Conservation (phyloP, 2,797 vertebrate species). For the Pipistrellus pygmaeus region DNA sequence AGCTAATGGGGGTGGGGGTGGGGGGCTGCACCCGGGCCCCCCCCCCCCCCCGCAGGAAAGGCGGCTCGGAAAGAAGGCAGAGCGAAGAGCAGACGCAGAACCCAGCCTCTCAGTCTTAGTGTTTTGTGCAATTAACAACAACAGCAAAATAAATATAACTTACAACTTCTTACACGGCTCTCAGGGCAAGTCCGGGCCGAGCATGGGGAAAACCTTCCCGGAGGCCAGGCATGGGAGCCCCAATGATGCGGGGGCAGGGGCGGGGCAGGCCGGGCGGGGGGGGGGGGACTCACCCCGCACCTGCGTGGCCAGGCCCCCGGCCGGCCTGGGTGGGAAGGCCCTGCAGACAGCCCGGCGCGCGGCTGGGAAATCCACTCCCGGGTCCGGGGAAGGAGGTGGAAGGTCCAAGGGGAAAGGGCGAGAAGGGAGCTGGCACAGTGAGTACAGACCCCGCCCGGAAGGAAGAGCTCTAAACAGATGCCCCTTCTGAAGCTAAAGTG, state of each 20-base stretch:
- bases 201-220: slow-evolving; percentile 68
- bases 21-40: slow-evolving; percentile 28
- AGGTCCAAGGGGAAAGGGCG: not conserved
- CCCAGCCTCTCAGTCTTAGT: slow-evolving; percentile 86
- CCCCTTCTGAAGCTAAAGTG: not conserved
- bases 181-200: slow-evolving; percentile 80
- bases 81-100: slow-evolving; percentile 57
- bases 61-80: slow-evolving; percentile 77
- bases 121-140: slow-evolving; percentile 89
- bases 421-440: not conserved
- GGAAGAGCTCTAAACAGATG: not conserved
- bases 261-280: too few relatives aligned
- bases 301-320: not conserved
- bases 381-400: not conserved
- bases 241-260: not conserved
- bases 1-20: not conserved
- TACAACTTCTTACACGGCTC: slow-evolving; percentile 84
- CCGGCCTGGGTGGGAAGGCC: too few relatives aligned
- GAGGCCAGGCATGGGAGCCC: too few relatives aligned
- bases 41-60: slow-evolving; percentile 70
- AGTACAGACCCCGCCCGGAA: not conserved
- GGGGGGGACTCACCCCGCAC: not conserved
- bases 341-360: not conserved
- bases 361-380: not conserved
- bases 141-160: slow-evolving; percentile 90